phyloP scores from a whole-genome alignment of 2,113 vertebrate genomes.

The Jacana jacana region DNA sequence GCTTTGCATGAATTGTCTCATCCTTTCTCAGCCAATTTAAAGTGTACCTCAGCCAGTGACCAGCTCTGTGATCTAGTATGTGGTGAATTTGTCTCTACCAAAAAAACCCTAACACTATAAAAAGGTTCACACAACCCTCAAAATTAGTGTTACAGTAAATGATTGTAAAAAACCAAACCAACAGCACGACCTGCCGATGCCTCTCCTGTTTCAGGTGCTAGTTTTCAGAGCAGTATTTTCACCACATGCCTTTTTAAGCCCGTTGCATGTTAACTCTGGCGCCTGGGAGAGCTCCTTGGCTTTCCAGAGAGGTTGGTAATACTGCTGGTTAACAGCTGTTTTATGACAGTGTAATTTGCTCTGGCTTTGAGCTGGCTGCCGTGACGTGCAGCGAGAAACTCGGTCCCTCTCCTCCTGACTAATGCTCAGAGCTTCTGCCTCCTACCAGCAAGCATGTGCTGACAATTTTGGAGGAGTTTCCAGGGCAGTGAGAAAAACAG shows the following conservation, averaged over 20 bases:
- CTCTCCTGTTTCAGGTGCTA: background rate
- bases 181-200: background rate
- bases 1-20: background rate
- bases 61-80: background rate
- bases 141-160: background rate
- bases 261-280: fast-evolving
- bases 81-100: background rate
- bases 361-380: background rate
- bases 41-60: background rate
- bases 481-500: background rate
- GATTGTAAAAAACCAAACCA: background rate
- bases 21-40: conserved; percentile 16
- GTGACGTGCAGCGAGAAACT: background rate
- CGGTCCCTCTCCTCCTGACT: background rate
- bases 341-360: background rate
- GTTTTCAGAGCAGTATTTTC: background rate
- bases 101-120: background rate
- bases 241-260: background rate
- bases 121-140: background rate
- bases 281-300: background rate
- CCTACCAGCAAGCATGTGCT: background rate
- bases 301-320: background rate
- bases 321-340: conserved; percentile 15
- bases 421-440: background rate
- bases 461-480: background rate